phyloP scores from a whole-genome alignment of 2,113 vertebrate genomes.

The Enhydra lutris region DNA sequence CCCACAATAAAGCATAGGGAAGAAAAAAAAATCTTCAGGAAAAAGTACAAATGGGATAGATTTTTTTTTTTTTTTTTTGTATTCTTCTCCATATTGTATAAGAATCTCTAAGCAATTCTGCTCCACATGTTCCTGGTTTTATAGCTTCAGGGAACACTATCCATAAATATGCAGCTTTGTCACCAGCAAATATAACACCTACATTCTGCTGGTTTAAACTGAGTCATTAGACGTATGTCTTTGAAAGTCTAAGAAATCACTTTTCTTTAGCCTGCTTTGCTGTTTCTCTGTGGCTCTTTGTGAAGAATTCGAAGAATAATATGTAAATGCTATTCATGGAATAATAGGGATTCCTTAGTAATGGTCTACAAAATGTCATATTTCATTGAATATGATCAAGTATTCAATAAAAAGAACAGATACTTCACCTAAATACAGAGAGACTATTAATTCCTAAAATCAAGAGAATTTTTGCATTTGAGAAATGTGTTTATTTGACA shows the following conservation, averaged over 20 bases:
- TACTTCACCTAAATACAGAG: background rate
- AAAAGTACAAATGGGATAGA: background rate
- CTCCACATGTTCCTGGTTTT: background rate
- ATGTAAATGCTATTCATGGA: background rate
- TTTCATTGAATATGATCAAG: background rate
- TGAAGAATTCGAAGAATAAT: background rate
- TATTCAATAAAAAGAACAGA: background rate
- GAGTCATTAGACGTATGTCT: background rate
- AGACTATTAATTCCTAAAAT: background rate
- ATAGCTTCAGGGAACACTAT: background rate
- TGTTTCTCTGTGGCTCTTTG: background rate
- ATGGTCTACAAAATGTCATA: background rate
- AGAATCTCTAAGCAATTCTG: background rate
- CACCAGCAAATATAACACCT: background rate
- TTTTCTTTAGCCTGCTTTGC: background rate
- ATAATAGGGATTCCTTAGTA: background rate
- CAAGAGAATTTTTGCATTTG: background rate
- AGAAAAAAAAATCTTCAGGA: background rate
- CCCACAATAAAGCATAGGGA: background rate
- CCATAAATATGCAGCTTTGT: background rate
- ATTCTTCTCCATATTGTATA: background rate
- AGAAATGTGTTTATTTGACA: background rate
- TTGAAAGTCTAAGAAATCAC: conserved; percentile 10
- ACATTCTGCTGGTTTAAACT: background rate
- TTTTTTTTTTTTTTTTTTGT: background rate